A percentile compares a stretch with the other conserved stretches of the same genome.
These are phyloP conservation scores for Acanthochromis polyacanthus DNA, from an alignment of 2,113 vertebrate species.

Conservation along the genomic window DNA sequence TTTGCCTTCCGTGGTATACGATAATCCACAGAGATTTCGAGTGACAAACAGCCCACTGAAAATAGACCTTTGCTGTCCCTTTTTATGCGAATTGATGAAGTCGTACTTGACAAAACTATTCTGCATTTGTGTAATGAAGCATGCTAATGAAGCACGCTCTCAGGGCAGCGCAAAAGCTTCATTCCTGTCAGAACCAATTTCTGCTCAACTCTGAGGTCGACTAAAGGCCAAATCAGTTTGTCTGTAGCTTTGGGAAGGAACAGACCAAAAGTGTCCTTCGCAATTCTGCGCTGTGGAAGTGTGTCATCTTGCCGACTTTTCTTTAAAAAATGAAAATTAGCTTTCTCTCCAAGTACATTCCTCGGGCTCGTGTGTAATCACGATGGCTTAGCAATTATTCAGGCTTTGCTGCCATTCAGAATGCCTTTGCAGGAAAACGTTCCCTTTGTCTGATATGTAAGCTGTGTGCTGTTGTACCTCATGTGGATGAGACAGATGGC, in stretches of 20 bases:
- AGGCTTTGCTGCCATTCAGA: background rate
- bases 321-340: constrained; percentile 31
- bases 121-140: constrained; percentile 65
- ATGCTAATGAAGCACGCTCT: constrained; percentile 64
- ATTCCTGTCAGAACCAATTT: constrained; percentile 71
- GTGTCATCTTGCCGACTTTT: constrained; percentile 13
- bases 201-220: constrained; percentile 53
- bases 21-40: constrained; percentile 13
- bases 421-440: constrained; percentile 14
- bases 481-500: constrained; percentile 63
- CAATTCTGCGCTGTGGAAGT: constrained; percentile 18
- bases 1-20: constrained; percentile 4
- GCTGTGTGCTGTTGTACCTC: constrained; percentile 50
- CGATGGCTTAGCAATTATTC: constrained; percentile 30
- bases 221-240: constrained; percentile 49
- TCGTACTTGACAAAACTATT: constrained; percentile 53
- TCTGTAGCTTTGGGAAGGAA: constrained; percentile 57
- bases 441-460: constrained; percentile 32
- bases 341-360: constrained; percentile 26
- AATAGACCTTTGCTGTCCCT: constrained; percentile 32
- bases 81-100: constrained; percentile 51
- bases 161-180: constrained; percentile 41
- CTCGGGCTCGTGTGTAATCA: constrained; percentile 10
- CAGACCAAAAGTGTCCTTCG: constrained; percentile 61
- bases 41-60: constrained; percentile 41